Evolutionary conservation across 2,113 vertebrate species (phyloP).

Genomic region (Mobula birostris): DNA sequence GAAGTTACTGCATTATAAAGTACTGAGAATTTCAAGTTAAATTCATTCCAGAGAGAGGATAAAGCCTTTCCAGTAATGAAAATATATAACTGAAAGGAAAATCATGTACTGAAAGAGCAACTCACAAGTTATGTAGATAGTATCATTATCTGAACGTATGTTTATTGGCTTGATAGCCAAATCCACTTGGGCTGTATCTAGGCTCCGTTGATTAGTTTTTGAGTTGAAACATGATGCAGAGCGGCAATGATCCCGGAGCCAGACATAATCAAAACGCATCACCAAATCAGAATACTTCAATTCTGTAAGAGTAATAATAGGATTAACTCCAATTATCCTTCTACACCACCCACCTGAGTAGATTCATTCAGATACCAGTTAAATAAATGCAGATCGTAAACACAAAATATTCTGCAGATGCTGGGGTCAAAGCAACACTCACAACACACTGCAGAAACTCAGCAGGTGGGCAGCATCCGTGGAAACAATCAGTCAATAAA

Average conservation of each 20-base stretch:
- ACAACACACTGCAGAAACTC: no score
- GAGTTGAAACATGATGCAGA: conserved; percentile 73
- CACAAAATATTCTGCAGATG: no score
- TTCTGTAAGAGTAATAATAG: conserved; percentile 51
- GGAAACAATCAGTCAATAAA: no score
- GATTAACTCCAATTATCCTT: not conserved
- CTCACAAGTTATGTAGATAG: conserved; percentile 78
- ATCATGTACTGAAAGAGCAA: conserved; percentile 27
- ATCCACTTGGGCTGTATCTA: conserved; percentile 77
- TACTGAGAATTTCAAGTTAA: not conserved
- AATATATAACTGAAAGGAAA: no score
- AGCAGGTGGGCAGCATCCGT: no score
- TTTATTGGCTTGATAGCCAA: conserved; percentile 67
- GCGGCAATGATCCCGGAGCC: conserved; percentile 87
- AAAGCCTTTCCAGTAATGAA: not conserved
- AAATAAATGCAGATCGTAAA: not conserved
- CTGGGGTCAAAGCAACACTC: no score
- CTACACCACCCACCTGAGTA: not conserved
- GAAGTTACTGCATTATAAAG: not conserved
- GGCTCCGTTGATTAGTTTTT: conserved; percentile 74
- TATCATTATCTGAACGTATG: conserved; percentile 57
- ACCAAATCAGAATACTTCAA: conserved; percentile 52
- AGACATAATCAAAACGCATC: conserved; percentile 79
- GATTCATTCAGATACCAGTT: not conserved
- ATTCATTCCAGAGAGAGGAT: not conserved